Evolutionary conservation across 2,888 invertebrate species (phyloP).

Genomic region (Miltochrista miniata): DNA sequence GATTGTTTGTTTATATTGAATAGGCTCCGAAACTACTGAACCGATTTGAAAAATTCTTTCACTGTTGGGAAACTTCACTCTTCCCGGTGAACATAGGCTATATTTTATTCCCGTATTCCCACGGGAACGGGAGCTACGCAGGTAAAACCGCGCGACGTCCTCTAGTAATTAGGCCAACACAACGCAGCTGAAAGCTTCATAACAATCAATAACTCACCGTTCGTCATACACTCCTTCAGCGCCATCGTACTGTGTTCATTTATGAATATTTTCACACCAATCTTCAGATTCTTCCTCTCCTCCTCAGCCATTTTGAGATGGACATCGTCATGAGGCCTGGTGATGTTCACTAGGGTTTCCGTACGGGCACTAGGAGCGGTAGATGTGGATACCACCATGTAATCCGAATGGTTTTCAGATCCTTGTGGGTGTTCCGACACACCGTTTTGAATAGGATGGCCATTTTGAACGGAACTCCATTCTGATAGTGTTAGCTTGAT

Average conservation of each 20-base stretch:
- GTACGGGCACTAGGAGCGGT: conserved; percentile 24
- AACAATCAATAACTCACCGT: conserved; percentile 84
- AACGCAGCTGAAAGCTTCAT: too few species aligned
- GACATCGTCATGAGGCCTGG: conserved; percentile 85
- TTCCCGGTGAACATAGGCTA: too few species aligned
- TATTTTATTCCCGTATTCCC: too few species aligned
- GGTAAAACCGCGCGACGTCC: too few species aligned
- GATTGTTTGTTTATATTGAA: too few species aligned
- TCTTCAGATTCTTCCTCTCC: conserved; percentile 90
- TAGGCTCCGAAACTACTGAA: too few species aligned
- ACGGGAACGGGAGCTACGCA: too few species aligned
- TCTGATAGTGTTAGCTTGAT: conserved; percentile 76
- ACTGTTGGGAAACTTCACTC: too few species aligned
- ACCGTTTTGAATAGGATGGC: conserved; percentile 57
- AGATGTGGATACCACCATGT: conserved; percentile 64
- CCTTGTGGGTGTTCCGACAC: conserved; percentile 43
- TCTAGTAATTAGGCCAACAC: too few species aligned
- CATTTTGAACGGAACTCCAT: conserved; percentile 65
- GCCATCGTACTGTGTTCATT: conserved; percentile 86
- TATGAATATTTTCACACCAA: conserved; percentile 94
- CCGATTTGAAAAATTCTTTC: too few species aligned
- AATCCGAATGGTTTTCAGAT: conserved; percentile 54
- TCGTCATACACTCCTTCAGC: conserved; percentile 88
- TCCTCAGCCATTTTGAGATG: conserved; percentile 86
- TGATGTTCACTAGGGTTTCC: conserved; percentile 78